phyloP scores from a whole-genome alignment of 2,797 vertebrate genomes.

The Australoheros facetus region DNA sequence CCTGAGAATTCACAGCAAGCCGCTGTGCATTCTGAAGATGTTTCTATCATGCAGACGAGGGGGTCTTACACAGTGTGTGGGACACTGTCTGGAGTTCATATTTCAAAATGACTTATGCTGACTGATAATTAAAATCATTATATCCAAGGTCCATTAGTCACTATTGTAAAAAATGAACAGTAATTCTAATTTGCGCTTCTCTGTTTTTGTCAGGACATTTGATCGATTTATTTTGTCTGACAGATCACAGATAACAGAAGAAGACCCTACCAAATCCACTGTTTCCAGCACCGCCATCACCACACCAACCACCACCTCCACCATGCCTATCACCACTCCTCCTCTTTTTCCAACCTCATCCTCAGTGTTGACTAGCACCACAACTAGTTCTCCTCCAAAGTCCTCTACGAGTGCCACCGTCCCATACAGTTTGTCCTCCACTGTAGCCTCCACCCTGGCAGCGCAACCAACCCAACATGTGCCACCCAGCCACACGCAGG shows the following conservation, averaged over 20 bases:
- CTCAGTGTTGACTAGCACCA: conserved; percentile 44
- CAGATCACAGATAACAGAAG: conserved; percentile 57
- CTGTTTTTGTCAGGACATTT: background rate
- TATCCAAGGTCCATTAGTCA: background rate
- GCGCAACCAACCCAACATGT: background rate
- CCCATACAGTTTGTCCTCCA: conserved; percentile 42
- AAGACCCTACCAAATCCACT: conserved; percentile 42
- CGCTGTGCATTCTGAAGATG: no score
- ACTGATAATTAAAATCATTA: background rate
- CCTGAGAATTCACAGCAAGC: no score
- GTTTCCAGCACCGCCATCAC: conserved; percentile 6
- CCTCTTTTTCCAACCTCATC: conserved; percentile 37
- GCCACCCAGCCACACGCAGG: conserved; percentile 33
- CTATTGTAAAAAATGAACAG: background rate
- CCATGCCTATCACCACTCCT: conserved; percentile 11
- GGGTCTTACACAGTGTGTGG: no score
- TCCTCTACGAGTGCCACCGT: conserved; percentile 45
- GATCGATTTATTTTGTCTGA: background rate
- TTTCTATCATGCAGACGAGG: no score
- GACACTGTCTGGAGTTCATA: no score
- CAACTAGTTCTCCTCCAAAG: conserved; percentile 29
- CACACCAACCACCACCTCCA: background rate
- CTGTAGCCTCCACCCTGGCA: conserved; percentile 28
- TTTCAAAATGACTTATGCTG: no score
- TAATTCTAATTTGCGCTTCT: background rate